Conservation (phyloP, 2,888 invertebrate genomes). For the Nycteola revayana region DNA sequence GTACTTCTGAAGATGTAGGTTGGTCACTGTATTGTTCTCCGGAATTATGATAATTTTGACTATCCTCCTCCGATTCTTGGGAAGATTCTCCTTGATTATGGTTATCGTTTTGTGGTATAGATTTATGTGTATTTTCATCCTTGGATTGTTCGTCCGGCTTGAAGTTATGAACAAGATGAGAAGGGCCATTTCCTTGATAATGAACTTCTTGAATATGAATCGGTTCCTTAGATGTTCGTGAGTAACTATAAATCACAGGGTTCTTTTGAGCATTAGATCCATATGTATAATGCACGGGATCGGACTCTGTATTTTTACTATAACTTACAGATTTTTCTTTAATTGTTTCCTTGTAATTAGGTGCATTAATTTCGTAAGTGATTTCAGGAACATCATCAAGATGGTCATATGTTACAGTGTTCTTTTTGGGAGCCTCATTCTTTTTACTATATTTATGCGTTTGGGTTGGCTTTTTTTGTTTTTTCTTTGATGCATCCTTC, state of each 20-base stretch:
- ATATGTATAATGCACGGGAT: slow-evolving; percentile 58
- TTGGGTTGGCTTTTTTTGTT: slow-evolving; percentile 43
- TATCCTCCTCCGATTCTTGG: slow-evolving; percentile 28
- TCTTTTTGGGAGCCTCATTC: slow-evolving; percentile 43
- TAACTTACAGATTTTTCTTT: slow-evolving; percentile 65
- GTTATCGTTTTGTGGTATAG: slow-evolving; percentile 26
- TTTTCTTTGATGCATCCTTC: slow-evolving; percentile 43
- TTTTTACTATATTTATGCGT: slow-evolving; percentile 41
- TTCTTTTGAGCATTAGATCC: slow-evolving; percentile 51
- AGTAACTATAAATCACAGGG: slow-evolving; percentile 60
- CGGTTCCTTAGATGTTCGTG: slow-evolving; percentile 50
- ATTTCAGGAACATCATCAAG: slow-evolving; percentile 57
- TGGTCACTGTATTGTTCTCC: slow-evolving; percentile 15
- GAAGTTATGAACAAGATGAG: slow-evolving; percentile 52
- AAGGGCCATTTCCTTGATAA: slow-evolving; percentile 49
- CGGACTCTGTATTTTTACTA: slow-evolving; percentile 60
- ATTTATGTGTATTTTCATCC: slow-evolving; percentile 22
- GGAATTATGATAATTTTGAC: slow-evolving; percentile 21
- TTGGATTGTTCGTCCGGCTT: slow-evolving; percentile 42
- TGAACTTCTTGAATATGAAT: slow-evolving; percentile 45
- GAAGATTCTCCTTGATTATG: slow-evolving; percentile 21
- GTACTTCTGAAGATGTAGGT: slow-evolving; percentile 21
- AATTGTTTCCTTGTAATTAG: slow-evolving; percentile 64
- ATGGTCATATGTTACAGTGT: slow-evolving; percentile 41
- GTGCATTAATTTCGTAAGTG: slow-evolving; percentile 63